These are phyloP conservation scores for Dysmachus trigonus DNA, from an alignment of 2,888 invertebrate species.

Conservation along the genomic window DNA sequence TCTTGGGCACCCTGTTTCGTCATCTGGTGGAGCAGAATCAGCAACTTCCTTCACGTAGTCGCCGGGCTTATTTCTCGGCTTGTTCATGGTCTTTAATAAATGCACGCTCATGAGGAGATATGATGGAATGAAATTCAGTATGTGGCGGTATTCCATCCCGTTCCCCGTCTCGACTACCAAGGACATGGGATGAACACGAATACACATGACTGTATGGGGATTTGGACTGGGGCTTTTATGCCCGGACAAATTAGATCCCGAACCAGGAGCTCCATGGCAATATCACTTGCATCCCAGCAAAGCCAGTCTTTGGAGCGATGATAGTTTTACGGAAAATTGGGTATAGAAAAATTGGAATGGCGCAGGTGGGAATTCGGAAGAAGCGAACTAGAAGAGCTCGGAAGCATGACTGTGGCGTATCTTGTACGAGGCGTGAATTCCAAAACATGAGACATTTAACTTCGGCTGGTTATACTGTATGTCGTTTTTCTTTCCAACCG, in stretches of 20 bases:
- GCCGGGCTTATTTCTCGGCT: background rate
- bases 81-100: conserved; percentile 12
- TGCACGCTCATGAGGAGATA: conserved; percentile 30
- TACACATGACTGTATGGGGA: background rate
- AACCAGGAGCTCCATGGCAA: background rate
- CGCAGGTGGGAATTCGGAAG: background rate
- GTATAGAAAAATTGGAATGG: conserved; percentile 7
- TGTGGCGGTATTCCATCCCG: background rate
- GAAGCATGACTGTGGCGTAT: background rate
- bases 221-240: background rate
- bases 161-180: background rate
- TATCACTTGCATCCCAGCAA: background rate
- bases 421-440: background rate
- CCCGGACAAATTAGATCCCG: conserved; percentile 6
- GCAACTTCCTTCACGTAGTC: conserved; percentile 30
- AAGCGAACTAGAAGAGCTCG: background rate
- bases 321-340: conserved; percentile 23
- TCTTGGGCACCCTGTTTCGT: background rate
- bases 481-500: background rate
- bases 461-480: background rate
- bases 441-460: background rate
- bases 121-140: conserved; percentile 27
- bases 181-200: conserved; percentile 4
- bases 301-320: background rate
- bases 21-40: background rate